Conservation (phyloP, 2,888 invertebrate genomes). For the Galerucella pusilla region DNA sequence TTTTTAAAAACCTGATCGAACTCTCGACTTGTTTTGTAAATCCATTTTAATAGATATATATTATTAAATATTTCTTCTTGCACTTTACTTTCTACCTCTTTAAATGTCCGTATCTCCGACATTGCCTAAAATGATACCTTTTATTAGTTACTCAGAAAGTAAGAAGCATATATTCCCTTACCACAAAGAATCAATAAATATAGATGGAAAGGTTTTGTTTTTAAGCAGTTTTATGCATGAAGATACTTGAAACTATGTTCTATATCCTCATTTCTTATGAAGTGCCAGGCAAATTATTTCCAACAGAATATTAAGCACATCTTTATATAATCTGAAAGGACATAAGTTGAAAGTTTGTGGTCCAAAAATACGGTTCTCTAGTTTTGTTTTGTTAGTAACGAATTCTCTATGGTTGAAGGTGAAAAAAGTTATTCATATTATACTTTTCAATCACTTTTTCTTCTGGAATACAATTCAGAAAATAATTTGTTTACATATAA, state of each 20-base stretch:
- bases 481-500: background rate
- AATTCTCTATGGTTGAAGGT: background rate
- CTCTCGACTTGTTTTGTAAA: constrained; percentile 55
- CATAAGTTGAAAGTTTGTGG: too few relatives aligned
- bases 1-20: constrained; percentile 56
- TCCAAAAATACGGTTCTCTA: too few relatives aligned
- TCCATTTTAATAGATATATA: constrained; percentile 53
- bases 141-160: background rate
- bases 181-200: background rate
- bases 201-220: too few relatives aligned
- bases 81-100: constrained; percentile 52
- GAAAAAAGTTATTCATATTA: background rate
- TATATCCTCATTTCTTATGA: too few relatives aligned
- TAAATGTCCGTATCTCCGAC: constrained; percentile 30
- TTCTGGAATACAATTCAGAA: background rate
- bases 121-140: background rate
- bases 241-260: background rate
- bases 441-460: background rate
- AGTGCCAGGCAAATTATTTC: too few relatives aligned
- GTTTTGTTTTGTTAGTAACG: too few relatives aligned
- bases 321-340: too few relatives aligned
- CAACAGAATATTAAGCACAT: too few relatives aligned
- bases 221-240: too few relatives aligned
- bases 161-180: background rate
- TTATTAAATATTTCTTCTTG: constrained; percentile 58